Evolutionary conservation across 2,888 invertebrate genomes (phyloP).

Genomic region (Byasa hedistus): DNA sequence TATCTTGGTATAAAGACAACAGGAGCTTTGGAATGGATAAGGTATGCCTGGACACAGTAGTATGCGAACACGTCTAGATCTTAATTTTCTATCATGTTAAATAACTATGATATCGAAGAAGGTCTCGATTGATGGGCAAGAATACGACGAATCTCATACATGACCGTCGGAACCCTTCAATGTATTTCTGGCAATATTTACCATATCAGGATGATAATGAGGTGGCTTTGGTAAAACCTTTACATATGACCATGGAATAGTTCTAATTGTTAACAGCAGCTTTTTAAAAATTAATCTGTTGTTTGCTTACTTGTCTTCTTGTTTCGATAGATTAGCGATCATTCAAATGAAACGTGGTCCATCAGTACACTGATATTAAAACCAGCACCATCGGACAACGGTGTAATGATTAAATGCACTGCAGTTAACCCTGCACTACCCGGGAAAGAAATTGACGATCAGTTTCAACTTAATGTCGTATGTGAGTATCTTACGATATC

Average conservation of each 20-base stretch:
- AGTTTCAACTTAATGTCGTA: constrained; percentile 89
- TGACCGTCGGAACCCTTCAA: too few species aligned
- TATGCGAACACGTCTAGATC: too few species aligned
- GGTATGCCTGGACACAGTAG: constrained; percentile 67
- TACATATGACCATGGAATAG: too few species aligned
- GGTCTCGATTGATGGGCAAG: too few species aligned
- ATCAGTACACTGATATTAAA: constrained; percentile 88
- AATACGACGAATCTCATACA: too few species aligned
- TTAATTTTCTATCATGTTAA: too few species aligned
- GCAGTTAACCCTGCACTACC: constrained; percentile 90
- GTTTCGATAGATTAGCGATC: constrained; percentile 77
- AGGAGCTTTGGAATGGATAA: constrained; percentile 85
- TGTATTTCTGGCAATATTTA: too few species aligned
- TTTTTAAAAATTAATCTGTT: background rate
- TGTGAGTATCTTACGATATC: constrained; percentile 84
- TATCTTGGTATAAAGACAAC: constrained; percentile 91
- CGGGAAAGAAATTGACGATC: constrained; percentile 87
- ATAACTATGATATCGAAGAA: too few species aligned
- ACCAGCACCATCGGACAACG: constrained; percentile 90
- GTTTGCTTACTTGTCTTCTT: background rate
- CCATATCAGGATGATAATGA: too few species aligned
- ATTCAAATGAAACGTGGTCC: constrained; percentile 85
- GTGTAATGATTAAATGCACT: constrained; percentile 88
- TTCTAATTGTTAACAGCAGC: too few species aligned
- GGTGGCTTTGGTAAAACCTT: too few species aligned